Evolutionary conservation across 2,888 invertebrate species (phyloP), one percentile per base, ranked within the genome.

Genomic region (Linnaemya vulpina): DNA sequence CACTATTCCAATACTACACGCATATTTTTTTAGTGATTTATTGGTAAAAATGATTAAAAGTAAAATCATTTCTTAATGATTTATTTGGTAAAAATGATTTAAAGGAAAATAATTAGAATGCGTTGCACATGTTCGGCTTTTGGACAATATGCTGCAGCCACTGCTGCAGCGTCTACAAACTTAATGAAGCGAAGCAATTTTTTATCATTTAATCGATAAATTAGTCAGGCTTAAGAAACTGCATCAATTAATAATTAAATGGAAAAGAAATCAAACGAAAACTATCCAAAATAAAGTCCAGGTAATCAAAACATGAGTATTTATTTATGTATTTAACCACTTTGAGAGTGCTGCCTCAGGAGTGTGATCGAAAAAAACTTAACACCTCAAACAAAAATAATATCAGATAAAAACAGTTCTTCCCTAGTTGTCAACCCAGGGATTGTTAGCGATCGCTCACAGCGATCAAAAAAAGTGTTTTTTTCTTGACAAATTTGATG

Each of bases 161-260:
- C 38, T 51, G 11, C 10, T 20, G 22, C 22, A 46, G 11, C 13
- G 20, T n/a, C 49, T 25, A n/a, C 13, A 51, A 70, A 67, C 60
- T 17, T 68, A 68, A 77, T 68, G 60, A 46, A 46, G 43, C 38
- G 9, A 63, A 55, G n/a, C 70, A 30, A 53, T 53, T 79, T 70
- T 38, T 43, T 75, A 79, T 83, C 77, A 77, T 51, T 77, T 83
- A 83, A 49, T 62, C 68, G 73, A 83, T 84, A 63, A 71, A 76
- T 65, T 38, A 58, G 11, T 51, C 58, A 67, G 53, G n/a, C 65
- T 65, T 73, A 38, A 79, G 58, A 40, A 25, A 3, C 60, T 51
- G 40, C 60, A 49, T 65, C 53, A 43, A 30, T 65, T 75, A 43
- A 55, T 38, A 55, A n/a, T 17, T 10, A 2, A 11, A 11, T 30